phyloP scores from a whole-genome alignment of 2,797 vertebrate species.

The Amblyopsis hoosieri region DNA sequence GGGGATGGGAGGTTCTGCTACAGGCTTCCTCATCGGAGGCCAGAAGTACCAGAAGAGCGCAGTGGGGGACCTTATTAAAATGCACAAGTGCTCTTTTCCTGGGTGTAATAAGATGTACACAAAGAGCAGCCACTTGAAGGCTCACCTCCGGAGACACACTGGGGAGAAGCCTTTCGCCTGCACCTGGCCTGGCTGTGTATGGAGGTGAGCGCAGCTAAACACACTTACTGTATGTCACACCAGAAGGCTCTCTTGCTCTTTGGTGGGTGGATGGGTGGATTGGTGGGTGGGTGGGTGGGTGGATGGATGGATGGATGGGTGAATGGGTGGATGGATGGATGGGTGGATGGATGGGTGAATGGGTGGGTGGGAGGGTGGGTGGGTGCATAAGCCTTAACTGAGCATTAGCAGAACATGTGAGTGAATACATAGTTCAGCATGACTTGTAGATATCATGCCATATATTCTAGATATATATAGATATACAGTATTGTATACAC shows the following conservation, averaged over 20 bases:
- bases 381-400: background rate
- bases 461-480: too few relatives aligned
- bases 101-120: slow-evolving; percentile 99
- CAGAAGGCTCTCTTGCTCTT: background rate
- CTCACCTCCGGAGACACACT: slow-evolving; percentile 94
- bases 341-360: background rate
- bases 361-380: background rate
- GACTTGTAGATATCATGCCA: too few relatives aligned
- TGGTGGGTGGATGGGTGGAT: background rate
- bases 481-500: too few relatives aligned
- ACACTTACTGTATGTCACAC: background rate
- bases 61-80: slow-evolving; percentile 96
- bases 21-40: slow-evolving; percentile 83
- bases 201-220: slow-evolving; percentile 86
- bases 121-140: slow-evolving; percentile 98
- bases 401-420: background rate
- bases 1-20: slow-evolving; percentile 63
- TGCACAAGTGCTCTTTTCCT: slow-evolving; percentile 98
- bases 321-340: background rate
- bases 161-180: slow-evolving; percentile 98
- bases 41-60: slow-evolving; percentile 95
- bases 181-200: slow-evolving; percentile 97
- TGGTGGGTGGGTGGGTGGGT: background rate
- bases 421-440: background rate
- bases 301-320: too few relatives aligned